These are phyloP conservation scores for Nanger granti DNA, from an alignment of 2,113 vertebrate species.

Conservation along the genomic window DNA sequence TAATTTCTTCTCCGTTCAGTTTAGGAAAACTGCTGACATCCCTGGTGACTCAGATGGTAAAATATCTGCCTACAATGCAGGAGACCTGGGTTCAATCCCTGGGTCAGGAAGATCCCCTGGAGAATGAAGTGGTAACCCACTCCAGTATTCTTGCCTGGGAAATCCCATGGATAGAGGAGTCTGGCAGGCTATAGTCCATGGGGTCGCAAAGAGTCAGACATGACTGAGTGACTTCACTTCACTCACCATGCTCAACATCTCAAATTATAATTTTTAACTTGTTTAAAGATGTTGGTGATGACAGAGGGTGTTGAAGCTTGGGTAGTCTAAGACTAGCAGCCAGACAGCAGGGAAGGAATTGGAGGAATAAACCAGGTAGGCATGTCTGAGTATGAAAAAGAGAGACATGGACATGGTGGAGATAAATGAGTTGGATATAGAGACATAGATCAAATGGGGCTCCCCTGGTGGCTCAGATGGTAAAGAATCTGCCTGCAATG, in stretches of 20 bases:
- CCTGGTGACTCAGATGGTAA: neutral
- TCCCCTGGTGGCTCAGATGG: neutral
- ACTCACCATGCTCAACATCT: neutral
- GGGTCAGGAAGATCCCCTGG: no score
- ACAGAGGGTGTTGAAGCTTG: neutral
- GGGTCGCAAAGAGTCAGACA: neutral
- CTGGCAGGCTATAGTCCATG: neutral
- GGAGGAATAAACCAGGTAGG: neutral
- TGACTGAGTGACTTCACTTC: neutral
- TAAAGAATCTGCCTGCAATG: neutral
- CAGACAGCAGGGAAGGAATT: neutral
- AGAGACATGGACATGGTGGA: neutral
- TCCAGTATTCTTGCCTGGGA: neutral
- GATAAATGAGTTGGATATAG: neutral
- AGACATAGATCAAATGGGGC: neutral
- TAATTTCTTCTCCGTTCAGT: neutral
- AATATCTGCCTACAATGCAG: neutral
- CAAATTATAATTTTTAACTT: neutral
- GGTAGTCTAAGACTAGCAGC: neutral
- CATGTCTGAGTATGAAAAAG: fast-evolving
- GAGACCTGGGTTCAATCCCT: neutral
- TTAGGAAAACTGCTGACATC: neutral
- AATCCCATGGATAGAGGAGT: neutral
- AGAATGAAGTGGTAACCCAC: neutral
- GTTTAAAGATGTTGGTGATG: neutral